phyloP scores from a whole-genome alignment of 53 echinoderm and acorn worm species.

The Holothuria leucospilota region DNA sequence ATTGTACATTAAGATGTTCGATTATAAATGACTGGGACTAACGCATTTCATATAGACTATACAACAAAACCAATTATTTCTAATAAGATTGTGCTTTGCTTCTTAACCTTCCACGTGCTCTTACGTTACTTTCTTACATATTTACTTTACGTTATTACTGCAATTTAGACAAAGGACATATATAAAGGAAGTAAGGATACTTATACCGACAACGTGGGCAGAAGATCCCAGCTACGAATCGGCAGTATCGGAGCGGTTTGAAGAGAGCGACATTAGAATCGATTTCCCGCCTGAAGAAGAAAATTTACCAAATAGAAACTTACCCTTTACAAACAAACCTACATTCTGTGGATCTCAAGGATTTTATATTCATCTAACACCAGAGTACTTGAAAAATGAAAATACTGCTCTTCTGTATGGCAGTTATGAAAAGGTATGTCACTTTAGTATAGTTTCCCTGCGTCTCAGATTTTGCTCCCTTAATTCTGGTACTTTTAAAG shows the following conservation, averaged over 20 bases:
- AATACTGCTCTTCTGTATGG: not conserved
- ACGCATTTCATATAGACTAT: no score
- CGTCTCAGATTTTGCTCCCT: no score
- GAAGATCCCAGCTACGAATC: not conserved
- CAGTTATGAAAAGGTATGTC: no score
- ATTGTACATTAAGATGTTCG: no score
- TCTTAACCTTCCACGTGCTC: no score
- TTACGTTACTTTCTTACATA: no score
- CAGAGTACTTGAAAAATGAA: slow-evolving; percentile 5
- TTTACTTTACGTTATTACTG: no score
- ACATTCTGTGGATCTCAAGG: slow-evolving; percentile 39
- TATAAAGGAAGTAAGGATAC: slow-evolving; percentile 37
- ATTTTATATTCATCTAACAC: slow-evolving; percentile 40
- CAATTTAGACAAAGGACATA: not conserved
- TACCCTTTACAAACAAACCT: slow-evolving; percentile 44
- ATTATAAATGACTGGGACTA: no score
- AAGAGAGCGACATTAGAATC: slow-evolving; percentile 41
- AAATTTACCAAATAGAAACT: not conserved
- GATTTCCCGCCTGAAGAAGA: slow-evolving; percentile 18
- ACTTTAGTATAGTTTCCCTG: no score
- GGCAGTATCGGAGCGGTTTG: slow-evolving; percentile 38
- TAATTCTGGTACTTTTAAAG: no score
- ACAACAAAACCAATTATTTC: no score
- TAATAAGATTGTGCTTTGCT: no score
- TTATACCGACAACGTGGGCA: slow-evolving; percentile 32